Evolutionary conservation across 2,888 invertebrate genomes (phyloP).

Genomic region (Napeogenes inachia): DNA sequence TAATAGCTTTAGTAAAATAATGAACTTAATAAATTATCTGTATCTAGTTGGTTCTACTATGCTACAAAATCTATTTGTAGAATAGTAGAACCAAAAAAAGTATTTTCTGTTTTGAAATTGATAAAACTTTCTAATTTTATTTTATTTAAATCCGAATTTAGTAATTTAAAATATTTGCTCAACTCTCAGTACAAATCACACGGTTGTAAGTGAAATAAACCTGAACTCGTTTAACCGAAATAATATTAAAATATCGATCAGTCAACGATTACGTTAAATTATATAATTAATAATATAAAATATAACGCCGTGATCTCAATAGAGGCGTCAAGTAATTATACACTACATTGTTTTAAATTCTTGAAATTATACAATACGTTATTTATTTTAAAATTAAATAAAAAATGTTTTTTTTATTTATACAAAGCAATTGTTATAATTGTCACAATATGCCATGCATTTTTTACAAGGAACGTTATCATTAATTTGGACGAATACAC

Average conservation of each 20-base stretch:
- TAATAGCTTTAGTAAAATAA: no score
- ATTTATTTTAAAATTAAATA: neutral
- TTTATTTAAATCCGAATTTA: no score
- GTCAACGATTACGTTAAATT: slow-evolving; percentile 34
- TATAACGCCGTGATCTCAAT: slow-evolving; percentile 4
- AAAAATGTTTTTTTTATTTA: neutral
- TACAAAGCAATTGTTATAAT: neutral
- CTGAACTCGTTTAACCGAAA: slow-evolving; percentile 33
- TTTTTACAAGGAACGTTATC: slow-evolving; percentile 11
- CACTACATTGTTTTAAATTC: neutral
- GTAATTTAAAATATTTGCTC: no score
- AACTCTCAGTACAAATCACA: no score
- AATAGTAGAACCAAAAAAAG: no score
- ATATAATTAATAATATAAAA: slow-evolving; percentile 31
- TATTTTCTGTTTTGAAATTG: no score
- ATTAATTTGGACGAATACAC: slow-evolving; percentile 56
- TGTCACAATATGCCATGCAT: no score
- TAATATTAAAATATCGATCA: slow-evolving; percentile 41
- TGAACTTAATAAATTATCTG: no score
- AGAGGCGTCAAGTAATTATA: slow-evolving; percentile 1
- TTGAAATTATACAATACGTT: slow-evolving; percentile 1
- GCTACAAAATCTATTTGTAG: no score
- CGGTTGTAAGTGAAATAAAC: slow-evolving; percentile 28
- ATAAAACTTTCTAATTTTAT: no score
- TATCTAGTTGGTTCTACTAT: no score